phyloP scores from a whole-genome alignment of 2,113 vertebrate species.

The Oreochromis aureus region DNA sequence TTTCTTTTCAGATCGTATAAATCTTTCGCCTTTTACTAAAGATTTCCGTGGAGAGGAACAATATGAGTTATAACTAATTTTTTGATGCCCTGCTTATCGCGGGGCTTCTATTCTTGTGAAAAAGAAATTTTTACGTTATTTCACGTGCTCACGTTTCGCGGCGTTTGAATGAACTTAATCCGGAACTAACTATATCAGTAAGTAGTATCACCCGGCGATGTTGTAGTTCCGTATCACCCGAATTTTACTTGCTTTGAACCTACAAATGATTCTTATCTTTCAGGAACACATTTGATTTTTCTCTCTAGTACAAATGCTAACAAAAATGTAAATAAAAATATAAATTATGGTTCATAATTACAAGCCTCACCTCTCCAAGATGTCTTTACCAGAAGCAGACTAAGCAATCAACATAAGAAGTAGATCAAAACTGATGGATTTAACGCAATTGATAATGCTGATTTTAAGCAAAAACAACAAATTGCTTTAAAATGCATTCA shows the following conservation, averaged over 20 bases:
- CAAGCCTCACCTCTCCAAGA: neutral
- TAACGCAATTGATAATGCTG: neutral
- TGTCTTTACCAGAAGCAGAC: neutral
- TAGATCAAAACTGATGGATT: neutral
- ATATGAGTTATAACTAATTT: conserved; percentile 59
- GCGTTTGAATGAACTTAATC: rapidly evolving
- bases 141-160: rapidly evolving
- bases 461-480: neutral
- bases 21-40: conserved; percentile 75
- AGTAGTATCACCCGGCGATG: rapidly evolving
- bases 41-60: conserved; percentile 70
- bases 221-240: rapidly evolving
- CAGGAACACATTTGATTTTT: neutral
- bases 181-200: rapidly evolving
- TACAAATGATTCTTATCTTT: neutral
- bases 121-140: neutral
- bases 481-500: neutral
- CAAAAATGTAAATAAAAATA: neutral
- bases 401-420: neutral
- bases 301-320: neutral
- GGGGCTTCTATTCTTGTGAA: neutral
- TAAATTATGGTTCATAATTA: neutral
- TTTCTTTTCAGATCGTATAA: conserved; percentile 69
- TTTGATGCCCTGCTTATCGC: conserved; percentile 19
- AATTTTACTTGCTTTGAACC: neutral